Evolutionary conservation across 2,888 invertebrate species (phyloP).

Genomic region (Phengaris arion): DNA sequence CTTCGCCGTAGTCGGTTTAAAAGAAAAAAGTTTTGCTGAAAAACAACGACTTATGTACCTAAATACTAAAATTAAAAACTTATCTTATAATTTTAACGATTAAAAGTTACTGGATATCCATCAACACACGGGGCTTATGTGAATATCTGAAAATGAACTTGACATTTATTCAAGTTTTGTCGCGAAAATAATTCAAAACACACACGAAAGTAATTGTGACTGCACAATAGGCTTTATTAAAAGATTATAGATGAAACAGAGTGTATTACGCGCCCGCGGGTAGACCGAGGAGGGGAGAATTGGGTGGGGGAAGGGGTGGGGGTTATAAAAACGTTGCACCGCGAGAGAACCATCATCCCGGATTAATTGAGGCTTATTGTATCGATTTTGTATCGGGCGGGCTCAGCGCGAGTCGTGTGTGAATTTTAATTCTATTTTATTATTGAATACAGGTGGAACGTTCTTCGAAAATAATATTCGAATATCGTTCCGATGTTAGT

Average conservation of each 20-base stretch:
- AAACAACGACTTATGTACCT: too few relatives aligned
- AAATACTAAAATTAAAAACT: too few relatives aligned
- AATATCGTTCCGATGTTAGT: background rate
- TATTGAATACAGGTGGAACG: constrained; percentile 36
- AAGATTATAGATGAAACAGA: constrained; percentile 16
- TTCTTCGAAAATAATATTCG: constrained; percentile 21
- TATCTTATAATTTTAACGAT: too few relatives aligned
- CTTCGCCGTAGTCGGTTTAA: too few relatives aligned
- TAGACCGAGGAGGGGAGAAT: background rate
- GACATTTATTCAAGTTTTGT: too few relatives aligned
- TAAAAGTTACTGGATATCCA: too few relatives aligned
- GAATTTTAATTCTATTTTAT: constrained; percentile 28
- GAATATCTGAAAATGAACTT: too few relatives aligned
- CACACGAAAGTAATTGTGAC: constrained; percentile 4
- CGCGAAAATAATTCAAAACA: too few relatives aligned
- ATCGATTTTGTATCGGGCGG: constrained; percentile 56
- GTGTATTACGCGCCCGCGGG: constrained; percentile 11
- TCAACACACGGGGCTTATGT: too few relatives aligned
- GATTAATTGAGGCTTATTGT: constrained; percentile 56
- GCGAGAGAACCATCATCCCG: constrained; percentile 45
- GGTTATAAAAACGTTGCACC: constrained; percentile 23
- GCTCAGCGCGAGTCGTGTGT: constrained; percentile 32
- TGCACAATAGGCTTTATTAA: constrained; percentile 6
- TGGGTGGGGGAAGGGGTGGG: background rate
- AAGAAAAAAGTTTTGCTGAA: too few relatives aligned